phyloP scores from a whole-genome alignment of 2,113 vertebrate genomes.

The Ammodytes dubius region DNA sequence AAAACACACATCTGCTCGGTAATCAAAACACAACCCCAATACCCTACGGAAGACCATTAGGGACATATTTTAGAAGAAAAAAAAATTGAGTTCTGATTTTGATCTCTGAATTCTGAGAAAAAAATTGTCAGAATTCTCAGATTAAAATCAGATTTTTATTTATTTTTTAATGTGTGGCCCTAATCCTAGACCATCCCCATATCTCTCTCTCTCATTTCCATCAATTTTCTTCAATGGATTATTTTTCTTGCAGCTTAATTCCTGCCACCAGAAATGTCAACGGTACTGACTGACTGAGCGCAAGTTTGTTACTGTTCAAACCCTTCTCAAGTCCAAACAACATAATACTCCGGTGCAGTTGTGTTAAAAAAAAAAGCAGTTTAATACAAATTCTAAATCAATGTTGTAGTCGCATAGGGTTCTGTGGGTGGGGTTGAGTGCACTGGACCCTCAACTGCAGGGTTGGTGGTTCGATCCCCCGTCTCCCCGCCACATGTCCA shows the following conservation, averaged over 20 bases:
- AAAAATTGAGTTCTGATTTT: no score
- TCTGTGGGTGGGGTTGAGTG: no score
- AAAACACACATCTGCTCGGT: constrained; percentile 63
- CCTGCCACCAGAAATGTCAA: constrained; percentile 33
- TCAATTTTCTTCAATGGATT: constrained; percentile 1
- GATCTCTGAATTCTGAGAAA: no score
- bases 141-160: no score
- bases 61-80: no score
- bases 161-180: no score
- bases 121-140: no score
- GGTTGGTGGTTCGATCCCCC: no score
- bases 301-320: constrained; percentile 28
- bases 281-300: constrained; percentile 41
- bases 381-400: constrained; percentile 26
- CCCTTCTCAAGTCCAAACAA: constrained; percentile 37
- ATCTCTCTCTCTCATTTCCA: constrained; percentile 14
- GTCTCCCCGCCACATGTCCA: no score
- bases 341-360: constrained; percentile 28
- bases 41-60: no score
- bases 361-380: constrained; percentile 38
- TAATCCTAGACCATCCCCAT: no score
- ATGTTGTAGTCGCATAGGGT: background rate
- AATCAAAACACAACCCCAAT: constrained; percentile 30
- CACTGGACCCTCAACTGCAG: no score
- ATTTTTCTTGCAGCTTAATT: constrained; percentile 14